Evolutionary conservation across 2,113 vertebrate species (phyloP), one percentile per base, ranked within the genome.

Genomic region (Dromaius novaehollandiae): DNA sequence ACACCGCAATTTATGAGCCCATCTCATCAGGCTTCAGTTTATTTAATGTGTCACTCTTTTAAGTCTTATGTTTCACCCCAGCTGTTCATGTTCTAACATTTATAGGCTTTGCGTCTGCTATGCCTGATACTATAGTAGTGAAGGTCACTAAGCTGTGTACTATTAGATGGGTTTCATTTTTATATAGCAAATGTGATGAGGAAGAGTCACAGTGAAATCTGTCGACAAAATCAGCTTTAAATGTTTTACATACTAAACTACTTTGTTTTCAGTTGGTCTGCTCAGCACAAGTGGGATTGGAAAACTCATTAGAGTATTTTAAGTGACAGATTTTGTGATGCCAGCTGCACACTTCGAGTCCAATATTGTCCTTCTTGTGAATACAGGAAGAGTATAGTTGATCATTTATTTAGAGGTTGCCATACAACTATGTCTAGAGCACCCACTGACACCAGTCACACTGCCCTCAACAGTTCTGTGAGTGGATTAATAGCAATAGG

Each of bases 41-140:
- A 96, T 97, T 96, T 96, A 95, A 73, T 84, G 84, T 97, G 70
- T 98, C 97, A 97, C 70, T 94, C 89, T 75, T 24, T 89, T 87
- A 92, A 93, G 97, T 96, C 90, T 98, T 97, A 95, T 22, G 63
- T 98, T 97, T 98, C 97, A 97, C 94, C 86, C 75, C 97, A 97
- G 97, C 97, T 98, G 96, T 97, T 97, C 60, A 1, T 94, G 93
- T 97, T 97, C 97, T 93, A 95, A 91, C 94, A 96, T 97, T 97
- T 97, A 97, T 95, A 95, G 95, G 91, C 93, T 94, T 92, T 95
- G 91, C 64, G 20, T 96, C 60, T 86, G 95, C 88, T 97, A 85
- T 97, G 96, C 63, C 92, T 90, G 89, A 97, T 84, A 86, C 42
- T 88, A 38, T 66, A 87, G 73, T 77, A 94, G n/a, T 88, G 84